Conservation (phyloP, 1,140 invertebrate genomes). For the Rhyacophila brunnea region DNA sequence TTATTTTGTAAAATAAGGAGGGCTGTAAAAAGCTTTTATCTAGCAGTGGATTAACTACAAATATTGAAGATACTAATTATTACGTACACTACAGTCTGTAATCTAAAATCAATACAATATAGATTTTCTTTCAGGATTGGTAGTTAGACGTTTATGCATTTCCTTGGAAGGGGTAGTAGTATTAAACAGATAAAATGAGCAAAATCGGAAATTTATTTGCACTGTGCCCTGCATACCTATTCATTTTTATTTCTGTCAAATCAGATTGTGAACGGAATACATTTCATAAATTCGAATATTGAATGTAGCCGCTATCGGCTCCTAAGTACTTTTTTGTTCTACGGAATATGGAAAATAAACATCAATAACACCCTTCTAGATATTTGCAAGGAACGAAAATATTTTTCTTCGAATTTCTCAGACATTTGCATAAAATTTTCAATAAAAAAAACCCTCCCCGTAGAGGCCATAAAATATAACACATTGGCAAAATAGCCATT, state of each 20-base stretch:
- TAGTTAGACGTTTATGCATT: background rate
- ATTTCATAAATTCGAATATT: conserved; percentile 36
- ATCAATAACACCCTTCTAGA: conserved; percentile 29
- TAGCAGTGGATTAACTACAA: too few relatives aligned
- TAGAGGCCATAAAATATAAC: conserved; percentile 22
- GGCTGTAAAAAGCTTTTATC: too few relatives aligned
- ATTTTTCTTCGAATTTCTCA: conserved; percentile 6
- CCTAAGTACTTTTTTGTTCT: conserved; percentile 18
- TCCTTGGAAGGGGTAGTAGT: background rate
- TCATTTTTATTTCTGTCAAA: conserved; percentile 29
- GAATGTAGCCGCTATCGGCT: conserved; percentile 29
- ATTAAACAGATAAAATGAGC: background rate
- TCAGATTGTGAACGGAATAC: conserved; percentile 34
- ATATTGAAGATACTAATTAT: too few relatives aligned
- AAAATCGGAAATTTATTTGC: background rate
- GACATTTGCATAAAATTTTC: conserved; percentile 22
- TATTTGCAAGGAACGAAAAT: conserved; percentile 8
- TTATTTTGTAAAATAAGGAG: too few relatives aligned
- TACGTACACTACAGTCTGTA: background rate
- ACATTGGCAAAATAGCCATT: conserved; percentile 22
- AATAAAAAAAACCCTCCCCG: conserved; percentile 21
- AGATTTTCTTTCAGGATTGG: background rate
- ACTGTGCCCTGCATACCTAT: background rate
- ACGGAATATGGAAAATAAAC: conserved; percentile 34
- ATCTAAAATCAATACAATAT: background rate